Base-by-base conservation (phyloP, 2,888 invertebrate species). In the Synergus gifuensis region DNA sequence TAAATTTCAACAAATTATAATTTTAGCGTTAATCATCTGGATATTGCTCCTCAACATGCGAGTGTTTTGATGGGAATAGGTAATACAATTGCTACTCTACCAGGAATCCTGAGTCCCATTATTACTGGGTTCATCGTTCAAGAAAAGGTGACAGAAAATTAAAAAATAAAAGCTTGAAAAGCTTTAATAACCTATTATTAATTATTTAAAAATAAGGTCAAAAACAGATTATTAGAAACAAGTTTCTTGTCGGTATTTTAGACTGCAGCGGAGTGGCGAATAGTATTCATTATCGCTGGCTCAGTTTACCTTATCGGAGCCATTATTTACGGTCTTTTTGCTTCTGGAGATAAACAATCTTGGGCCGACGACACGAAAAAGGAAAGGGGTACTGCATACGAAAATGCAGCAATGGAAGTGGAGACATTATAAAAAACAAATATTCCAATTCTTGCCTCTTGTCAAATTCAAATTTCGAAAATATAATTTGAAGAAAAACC, bases 21-120 rank as follows among this genome's bases (percentile, higher is more conserved):
- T 84, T 92, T 78, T 92, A 96, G 96, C 83, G 96, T 96, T 0
- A 96, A 96, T 89, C 97, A 98, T 90, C 92, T 98, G 90, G 98
- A 98, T 91, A 95, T 98, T 77, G 98, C 98, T 0, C 98, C 98
- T 0, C 97, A 97, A 82, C 97, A 97, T 93, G 98, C 98, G 12
- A 96, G 98, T 90, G 95, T 98, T 0, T 92, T 98, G 78, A 98
- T 98, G 98, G 98, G 98, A 0, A 93, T 98, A 12, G 96, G 97
- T 12, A 98, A 98, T 92, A 98, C 98, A 0, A 93, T 98, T 83
- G 98, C 97, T 0, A 98, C 98, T 0, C 93, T 98, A 77, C 98
- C 98, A 0, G 98, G 98, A 44, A 98, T 98, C 87, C 93, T 98
- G n/a, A 97, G 97, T 89, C 98, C 98, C 0, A 94, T 96, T 14